Percentiles rank a stretch among this genome's conserved stretches.
Evolutionary conservation across 1,140 invertebrate species (phyloP).

Genomic region (Meteorus sp.): DNA sequence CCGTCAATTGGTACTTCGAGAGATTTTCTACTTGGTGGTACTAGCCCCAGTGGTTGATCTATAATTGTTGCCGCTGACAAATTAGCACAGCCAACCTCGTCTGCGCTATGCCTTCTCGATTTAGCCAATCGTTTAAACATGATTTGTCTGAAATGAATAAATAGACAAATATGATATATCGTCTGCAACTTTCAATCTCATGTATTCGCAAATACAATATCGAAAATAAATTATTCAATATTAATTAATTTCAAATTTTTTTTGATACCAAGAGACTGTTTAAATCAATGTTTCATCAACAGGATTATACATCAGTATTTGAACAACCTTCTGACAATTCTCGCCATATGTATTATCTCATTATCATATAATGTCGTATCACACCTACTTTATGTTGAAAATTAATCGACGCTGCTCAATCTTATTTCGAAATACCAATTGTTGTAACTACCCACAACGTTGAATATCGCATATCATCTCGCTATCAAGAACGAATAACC

Average conservation of each 20-base stretch:
- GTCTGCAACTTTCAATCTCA: no score
- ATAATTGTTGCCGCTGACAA: conserved; percentile 34
- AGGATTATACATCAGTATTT: no score
- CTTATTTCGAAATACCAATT: no score
- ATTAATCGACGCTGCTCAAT: no score
- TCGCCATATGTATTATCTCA: no score
- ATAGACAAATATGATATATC: neutral
- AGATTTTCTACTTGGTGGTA: conserved; percentile 29
- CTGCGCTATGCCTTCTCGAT: conserved; percentile 53
- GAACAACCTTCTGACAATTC: no score
- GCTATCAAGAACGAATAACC: no score
- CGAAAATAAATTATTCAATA: neutral
- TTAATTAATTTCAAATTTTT: neutral
- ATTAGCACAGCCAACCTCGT: conserved; percentile 41
- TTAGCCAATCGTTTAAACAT: conserved; percentile 57
- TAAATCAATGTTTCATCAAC: neutral
- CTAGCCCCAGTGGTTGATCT: conserved; percentile 40
- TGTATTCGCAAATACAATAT: no score
- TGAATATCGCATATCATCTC: no score
- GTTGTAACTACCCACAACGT: no score
- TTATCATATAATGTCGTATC: no score
- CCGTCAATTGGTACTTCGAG: conserved; percentile 40
- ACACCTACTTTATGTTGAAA: no score
- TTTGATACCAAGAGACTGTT: neutral
- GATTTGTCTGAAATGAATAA: conserved; percentile 34